phyloP scores from a whole-genome alignment of 2,113 vertebrate species.

The Sceloporus tristichus region DNA sequence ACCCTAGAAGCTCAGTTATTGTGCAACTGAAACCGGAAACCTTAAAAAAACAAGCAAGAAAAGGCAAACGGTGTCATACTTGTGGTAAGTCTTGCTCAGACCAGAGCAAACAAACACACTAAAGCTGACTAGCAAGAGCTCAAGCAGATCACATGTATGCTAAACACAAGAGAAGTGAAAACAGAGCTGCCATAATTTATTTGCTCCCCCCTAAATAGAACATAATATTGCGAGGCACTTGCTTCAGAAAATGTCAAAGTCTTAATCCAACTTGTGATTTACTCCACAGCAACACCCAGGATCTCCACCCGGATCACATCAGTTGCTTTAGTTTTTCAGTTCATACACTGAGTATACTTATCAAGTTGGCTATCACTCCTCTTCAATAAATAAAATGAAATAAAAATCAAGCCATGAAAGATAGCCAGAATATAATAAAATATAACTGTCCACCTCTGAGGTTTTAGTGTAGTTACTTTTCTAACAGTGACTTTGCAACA shows the following conservation, averaged over 20 bases:
- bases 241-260: not conserved
- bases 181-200: not conserved
- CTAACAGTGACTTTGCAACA: not conserved
- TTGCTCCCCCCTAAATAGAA: not conserved
- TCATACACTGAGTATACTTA: not conserved
- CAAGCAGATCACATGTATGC: not conserved
- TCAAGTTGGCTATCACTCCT: too few species aligned
- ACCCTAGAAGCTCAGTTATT: conserved; percentile 16
- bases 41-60: not conserved
- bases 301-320: not conserved
- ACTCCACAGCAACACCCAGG: not conserved
- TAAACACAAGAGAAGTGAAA: not conserved
- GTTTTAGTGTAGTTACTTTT: not conserved
- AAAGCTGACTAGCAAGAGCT: not conserved
- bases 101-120: conserved; percentile 27
- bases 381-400: too few species aligned
- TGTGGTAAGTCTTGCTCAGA: not conserved
- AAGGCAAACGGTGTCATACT: not conserved
- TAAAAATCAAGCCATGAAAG: too few species aligned
- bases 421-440: too few species aligned
- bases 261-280: not conserved
- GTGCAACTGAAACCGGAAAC: conserved; percentile 29
- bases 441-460: not conserved
- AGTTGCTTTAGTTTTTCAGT: not conserved
- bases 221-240: not conserved